Base-by-base conservation (phyloP, 2,888 invertebrate species). In the Melinopterus prodromus region DNA sequence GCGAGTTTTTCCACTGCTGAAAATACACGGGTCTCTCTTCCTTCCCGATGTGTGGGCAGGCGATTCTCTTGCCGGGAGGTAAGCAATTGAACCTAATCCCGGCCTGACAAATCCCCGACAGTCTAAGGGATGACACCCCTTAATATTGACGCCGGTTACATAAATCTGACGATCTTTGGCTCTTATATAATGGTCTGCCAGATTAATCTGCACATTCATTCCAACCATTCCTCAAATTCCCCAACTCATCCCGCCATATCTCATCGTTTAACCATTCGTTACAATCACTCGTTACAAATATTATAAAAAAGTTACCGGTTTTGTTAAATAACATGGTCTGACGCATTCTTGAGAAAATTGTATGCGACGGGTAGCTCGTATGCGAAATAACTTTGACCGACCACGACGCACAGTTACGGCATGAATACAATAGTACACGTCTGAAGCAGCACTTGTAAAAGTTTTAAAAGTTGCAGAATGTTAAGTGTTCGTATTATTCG, bases 71-170 rank as follows among this genome's bases (percentile, higher is more conserved):
- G 82, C 79, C 79, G 77, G 80, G 71, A 82, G 82, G 82, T 81
- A 80, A 82, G 80, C 82, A 82, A 84, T 83, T 81, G 83, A 82
- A 81, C 81, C 81, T 84, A 84, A 85, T 85, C 85, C 84, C 82
- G 82, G 82, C 80, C 83, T 84, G 83, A 84, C 83, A 84, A 83
- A 83, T 84, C 84, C 81, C 81, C 81, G 83, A 83, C 82, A 78
- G 79, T 80, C 79, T 77, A 81, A 82, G 82, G 82, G 83, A 84
- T 83, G 84, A 84, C 83, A 83, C 82, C 82, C 81, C 79, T 85
- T 82, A 83, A 83, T 82, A 83, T 84, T 84, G 84, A 85, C 84
- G 84, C 82, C 83, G 81, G 83, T 82, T 84, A 84, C 80, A 84
- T 84, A 84, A 85, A 85, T 84, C 84, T 84, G 82, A 80, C 82